These are phyloP conservation scores for Tenthredo amoena DNA, from an alignment of 2,888 invertebrate genomes.

Conservation along the genomic window DNA sequence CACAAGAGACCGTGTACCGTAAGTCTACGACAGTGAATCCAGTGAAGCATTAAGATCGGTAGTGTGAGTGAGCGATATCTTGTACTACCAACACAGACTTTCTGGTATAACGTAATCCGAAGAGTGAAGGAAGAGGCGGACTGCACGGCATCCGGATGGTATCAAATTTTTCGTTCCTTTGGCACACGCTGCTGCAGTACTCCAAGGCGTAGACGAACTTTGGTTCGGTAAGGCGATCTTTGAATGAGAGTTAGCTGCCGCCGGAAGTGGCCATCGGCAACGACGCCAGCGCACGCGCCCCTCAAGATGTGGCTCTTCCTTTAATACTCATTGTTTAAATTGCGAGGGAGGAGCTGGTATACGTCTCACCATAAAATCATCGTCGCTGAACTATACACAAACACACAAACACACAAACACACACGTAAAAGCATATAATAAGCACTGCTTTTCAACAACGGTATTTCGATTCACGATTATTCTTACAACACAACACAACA, in stretches of 20 bases:
- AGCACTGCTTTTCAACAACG: conserved; percentile 14
- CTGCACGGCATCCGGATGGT: conserved; percentile 59
- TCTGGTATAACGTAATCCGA: not conserved
- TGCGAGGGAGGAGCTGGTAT: conserved; percentile 26
- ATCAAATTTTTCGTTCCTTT: conserved; percentile 71
- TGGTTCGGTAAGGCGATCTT: conserved; percentile 56
- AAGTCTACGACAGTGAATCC: not conserved
- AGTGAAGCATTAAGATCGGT: not conserved
- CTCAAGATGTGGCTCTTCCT: conserved; percentile 59
- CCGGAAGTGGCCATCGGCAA: conserved; percentile 69
- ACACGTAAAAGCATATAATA: not conserved
- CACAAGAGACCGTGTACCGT: not conserved
- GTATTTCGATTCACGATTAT: conserved; percentile 38
- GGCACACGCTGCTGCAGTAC: conserved; percentile 22
- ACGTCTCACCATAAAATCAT: conserved; percentile 16
- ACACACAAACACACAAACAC: not conserved
- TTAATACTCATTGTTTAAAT: conserved; percentile 62
- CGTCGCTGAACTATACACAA: not conserved
- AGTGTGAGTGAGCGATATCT: conserved; percentile 4
- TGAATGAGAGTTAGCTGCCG: conserved; percentile 61
- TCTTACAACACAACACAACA: conserved; percentile 53
- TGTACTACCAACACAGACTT: not conserved
- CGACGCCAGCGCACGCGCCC: conserved; percentile 56
- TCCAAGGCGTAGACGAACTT: conserved; percentile 57
- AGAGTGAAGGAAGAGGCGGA: not conserved